Base-by-base conservation (phyloP, 1,140 invertebrate species). In the Planococcus citri region DNA sequence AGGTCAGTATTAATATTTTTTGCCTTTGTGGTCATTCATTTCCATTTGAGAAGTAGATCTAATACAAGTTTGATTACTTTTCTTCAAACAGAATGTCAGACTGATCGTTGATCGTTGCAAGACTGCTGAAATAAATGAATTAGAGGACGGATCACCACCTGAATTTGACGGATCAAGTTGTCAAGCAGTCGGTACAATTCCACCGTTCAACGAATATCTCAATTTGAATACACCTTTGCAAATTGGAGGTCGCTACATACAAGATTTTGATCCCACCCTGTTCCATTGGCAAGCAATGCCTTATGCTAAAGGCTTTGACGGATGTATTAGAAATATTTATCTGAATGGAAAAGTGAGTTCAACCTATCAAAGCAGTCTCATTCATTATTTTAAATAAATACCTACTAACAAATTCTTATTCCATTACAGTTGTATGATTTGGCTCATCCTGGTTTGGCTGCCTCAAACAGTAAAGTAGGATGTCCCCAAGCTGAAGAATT, bases 201-300 rank as follows among this genome's bases (percentile, higher is more conserved):
- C 92, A 14, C 92, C 94, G 1, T 97, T 97, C 79, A 96, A 95
- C 78, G 93, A 96, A 78, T 97, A 95, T 76, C 81, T 98, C 1
- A 98, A 98, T 80, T 93, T 98, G 0, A 97, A 97, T 79, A 87
- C 92, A 0, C 93, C 95, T 0, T 80, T 98, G 25, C 94, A 98
- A 82, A 83, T 98, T 61, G 95, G 95, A 38, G 95, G 95, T 1
- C 78, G 93, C 1, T 89, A 91, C 75, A 86, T 92, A 20, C 89
- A 92, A 74, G 87, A 90, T 73, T 90, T 91, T 72, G 91, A 94
- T 74, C 90, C 89, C 0, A 86, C 86, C 10, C 85, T 89, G 69
- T 95, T 92, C 76, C 86, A 88, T 73, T 93, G 88, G 89, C 87
- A 88, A 73, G 88, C 88, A 74, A 90, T 93, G 83, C 92, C 92